Percentiles rank a stretch among this genome's conserved stretches.
These are phyloP conservation scores for Phylloscopus collybita DNA, from an alignment of 2,797 vertebrate genomes.

Conservation along the genomic window DNA sequence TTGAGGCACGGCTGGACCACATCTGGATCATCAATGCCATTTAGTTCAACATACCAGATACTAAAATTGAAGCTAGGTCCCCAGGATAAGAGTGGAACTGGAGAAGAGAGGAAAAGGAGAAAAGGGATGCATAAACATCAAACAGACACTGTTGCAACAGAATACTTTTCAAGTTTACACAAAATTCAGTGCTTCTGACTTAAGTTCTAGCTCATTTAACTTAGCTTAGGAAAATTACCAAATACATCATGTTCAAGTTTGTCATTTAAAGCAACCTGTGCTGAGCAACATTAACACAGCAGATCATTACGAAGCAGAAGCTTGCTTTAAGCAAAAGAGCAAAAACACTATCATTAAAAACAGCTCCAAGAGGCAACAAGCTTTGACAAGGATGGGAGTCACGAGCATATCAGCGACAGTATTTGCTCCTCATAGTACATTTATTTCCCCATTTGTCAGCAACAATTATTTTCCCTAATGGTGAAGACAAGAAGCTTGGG, in stretches of 20 bases:
- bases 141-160: background rate
- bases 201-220: background rate
- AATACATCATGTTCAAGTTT: background rate
- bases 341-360: slow-evolving; percentile 25
- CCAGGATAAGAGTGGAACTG: slow-evolving; percentile 99
- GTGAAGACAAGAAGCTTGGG: slow-evolving; percentile 37
- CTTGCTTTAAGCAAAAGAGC: slow-evolving; percentile 30
- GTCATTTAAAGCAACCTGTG: slow-evolving; percentile 26
- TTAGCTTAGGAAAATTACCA: background rate
- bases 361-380: slow-evolving; percentile 43
- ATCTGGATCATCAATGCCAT: slow-evolving; percentile 96
- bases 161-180: background rate
- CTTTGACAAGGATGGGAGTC: slow-evolving; percentile 42
- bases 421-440: slow-evolving; percentile 33
- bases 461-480: slow-evolving; percentile 60
- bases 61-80: slow-evolving; percentile 99
- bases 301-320: slow-evolving; percentile 39
- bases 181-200: background rate
- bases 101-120: slow-evolving; percentile 58
- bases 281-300: slow-evolving; percentile 5
- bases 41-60: slow-evolving; percentile 99
- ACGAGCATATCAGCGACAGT: background rate
- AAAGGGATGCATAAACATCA: slow-evolving; percentile 8
- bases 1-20: slow-evolving; percentile 99
- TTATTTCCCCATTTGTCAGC: slow-evolving; percentile 55